Evolutionary conservation across 2,797 vertebrate genomes (phyloP).

Genomic region (Mastacembelus armatus): DNA sequence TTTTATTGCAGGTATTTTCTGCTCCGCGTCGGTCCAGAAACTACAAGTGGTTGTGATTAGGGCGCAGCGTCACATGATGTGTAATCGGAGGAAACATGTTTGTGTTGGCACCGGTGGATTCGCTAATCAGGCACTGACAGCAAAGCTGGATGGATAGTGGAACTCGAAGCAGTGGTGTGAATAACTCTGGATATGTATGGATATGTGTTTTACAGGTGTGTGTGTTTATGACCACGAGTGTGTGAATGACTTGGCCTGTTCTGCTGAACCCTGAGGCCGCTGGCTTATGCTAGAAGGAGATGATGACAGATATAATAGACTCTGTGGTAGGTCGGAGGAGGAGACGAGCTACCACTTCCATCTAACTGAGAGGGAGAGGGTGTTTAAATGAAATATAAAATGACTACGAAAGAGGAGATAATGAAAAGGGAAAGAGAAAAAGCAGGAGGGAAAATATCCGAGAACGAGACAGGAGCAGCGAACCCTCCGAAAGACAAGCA

Average conservation of each 20-base stretch:
- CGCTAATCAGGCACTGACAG: slow-evolving; percentile 72
- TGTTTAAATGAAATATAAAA: slow-evolving; percentile 69
- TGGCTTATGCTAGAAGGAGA: slow-evolving; percentile 54
- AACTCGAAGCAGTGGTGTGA: slow-evolving; percentile 20
- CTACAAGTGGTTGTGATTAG: slow-evolving; percentile 51
- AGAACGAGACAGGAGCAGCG: slow-evolving; percentile 30
- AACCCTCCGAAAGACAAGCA: slow-evolving; percentile 11
- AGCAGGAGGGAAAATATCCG: slow-evolving; percentile 29
- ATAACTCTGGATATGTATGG: slow-evolving; percentile 27
- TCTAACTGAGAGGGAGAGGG: slow-evolving; percentile 44
- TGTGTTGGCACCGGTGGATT: slow-evolving; percentile 59
- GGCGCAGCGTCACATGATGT: slow-evolving; percentile 47
- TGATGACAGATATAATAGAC: slow-evolving; percentile 71
- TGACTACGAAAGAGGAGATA: slow-evolving; percentile 29
- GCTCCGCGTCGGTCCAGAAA: slow-evolving; percentile 11
- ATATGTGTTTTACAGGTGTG: slow-evolving; percentile 62
- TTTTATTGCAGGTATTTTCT: slow-evolving; percentile 31
- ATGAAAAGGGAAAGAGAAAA: slow-evolving; percentile 5
- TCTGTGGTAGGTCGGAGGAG: slow-evolving; percentile 70
- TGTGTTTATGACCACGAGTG: slow-evolving; percentile 48
- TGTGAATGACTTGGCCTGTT: slow-evolving; percentile 60
- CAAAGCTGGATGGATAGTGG: slow-evolving; percentile 32
- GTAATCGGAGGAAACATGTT: slow-evolving; percentile 67
- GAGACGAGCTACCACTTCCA: slow-evolving; percentile 61
- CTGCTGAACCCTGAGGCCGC: slow-evolving; percentile 47